These are phyloP conservation scores for Thelaira solivaga DNA, from an alignment of 2,888 invertebrate species.

Conservation along the genomic window DNA sequence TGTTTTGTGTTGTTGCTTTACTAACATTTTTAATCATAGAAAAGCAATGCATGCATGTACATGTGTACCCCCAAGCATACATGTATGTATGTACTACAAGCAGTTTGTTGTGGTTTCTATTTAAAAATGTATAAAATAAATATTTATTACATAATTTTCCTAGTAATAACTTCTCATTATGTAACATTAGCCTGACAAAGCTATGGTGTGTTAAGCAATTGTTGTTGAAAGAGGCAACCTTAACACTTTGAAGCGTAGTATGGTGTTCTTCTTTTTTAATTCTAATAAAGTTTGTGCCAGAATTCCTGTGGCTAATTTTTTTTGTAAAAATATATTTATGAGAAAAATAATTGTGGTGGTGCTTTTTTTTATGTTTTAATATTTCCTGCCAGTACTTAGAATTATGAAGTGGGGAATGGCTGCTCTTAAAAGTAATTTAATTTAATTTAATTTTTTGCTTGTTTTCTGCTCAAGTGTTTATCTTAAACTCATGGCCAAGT, in stretches of 20 bases:
- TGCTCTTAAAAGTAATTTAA: not conserved
- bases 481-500: too few species aligned
- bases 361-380: conserved; percentile 37
- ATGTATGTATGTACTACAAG: too few species aligned
- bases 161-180: too few species aligned
- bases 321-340: not conserved
- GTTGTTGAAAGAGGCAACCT: not conserved
- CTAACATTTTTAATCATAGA: not conserved
- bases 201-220: too few species aligned
- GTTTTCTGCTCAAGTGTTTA: too few species aligned
- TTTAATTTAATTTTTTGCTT: not conserved
- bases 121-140: conserved; percentile 41
- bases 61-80: too few species aligned
- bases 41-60: not conserved
- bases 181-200: too few species aligned
- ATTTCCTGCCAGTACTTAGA: conserved; percentile 42
- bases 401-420: not conserved
- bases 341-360: conserved; percentile 29
- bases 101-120: not conserved
- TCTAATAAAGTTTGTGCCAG: not conserved
- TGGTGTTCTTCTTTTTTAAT: conserved; percentile 10
- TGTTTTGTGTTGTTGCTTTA: not conserved
- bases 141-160: conserved; percentile 58
- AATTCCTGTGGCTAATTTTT: conserved; percentile 17
- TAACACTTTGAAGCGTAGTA: not conserved